Conservation (phyloP, 2,113 vertebrate species). For the Empidonax traillii region DNA sequence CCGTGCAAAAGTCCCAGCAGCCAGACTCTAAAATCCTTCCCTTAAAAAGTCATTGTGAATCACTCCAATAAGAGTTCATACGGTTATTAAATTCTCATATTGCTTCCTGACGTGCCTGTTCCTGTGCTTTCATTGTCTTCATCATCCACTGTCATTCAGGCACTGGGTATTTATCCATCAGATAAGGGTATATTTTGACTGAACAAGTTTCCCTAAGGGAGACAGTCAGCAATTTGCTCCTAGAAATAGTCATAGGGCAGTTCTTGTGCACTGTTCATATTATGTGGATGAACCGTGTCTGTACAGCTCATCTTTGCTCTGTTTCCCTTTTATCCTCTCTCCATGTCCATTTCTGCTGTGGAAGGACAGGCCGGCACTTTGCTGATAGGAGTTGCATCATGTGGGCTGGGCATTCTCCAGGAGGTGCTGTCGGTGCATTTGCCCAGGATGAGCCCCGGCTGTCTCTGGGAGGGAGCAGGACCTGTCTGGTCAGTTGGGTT, state of each 20-base stretch:
- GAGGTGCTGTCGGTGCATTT: neutral
- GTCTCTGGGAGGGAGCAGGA: neutral
- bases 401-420: neutral
- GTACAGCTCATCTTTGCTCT: neutral
- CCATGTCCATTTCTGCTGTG: neutral
- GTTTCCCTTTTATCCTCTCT: neutral
- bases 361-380: neutral
- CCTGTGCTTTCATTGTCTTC: neutral
- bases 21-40: neutral
- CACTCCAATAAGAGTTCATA: neutral
- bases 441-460: neutral
- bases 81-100: neutral
- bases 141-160: neutral
- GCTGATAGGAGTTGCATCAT: neutral
- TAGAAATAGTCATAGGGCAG: neutral
- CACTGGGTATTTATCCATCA: neutral
- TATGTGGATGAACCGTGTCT: neutral
- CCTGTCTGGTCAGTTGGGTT: fast-evolving
- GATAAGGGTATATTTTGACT: neutral
- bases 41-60: neutral
- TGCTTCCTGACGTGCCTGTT: neutral
- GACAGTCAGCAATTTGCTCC: neutral
- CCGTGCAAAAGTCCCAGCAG: neutral
- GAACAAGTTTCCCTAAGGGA: neutral
- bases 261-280: neutral